These are phyloP conservation scores for Drosophila littoralis DNA, from an alignment of 1,140 invertebrate species.

Conservation along the genomic window DNA sequence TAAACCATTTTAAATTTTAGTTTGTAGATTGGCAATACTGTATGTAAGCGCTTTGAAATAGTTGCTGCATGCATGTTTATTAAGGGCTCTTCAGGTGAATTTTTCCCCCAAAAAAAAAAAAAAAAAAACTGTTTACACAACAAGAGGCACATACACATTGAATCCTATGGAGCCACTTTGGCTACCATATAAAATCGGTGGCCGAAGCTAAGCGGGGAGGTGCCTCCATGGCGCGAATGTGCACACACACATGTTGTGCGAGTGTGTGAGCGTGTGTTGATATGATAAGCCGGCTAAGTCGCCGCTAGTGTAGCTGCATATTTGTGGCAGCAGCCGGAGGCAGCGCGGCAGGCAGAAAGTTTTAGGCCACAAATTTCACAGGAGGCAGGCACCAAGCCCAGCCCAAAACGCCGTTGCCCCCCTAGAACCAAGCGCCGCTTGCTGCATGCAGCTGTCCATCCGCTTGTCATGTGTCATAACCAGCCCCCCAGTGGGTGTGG, in stretches of 20 bases:
- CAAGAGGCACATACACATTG: neutral
- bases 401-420: too few relatives aligned
- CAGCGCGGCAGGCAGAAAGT: slow-evolving; percentile 24
- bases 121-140: neutral
- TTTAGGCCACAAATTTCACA: slow-evolving; percentile 54
- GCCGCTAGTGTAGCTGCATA: slow-evolving; percentile 36
- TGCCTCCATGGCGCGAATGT: neutral
- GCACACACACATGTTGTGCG: neutral
- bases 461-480: slow-evolving; percentile 59
- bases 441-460: slow-evolving; percentile 43
- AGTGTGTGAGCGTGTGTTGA: neutral
- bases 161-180: slow-evolving; percentile 4
- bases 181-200: slow-evolving; percentile 8
- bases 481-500: slow-evolving; percentile 5
- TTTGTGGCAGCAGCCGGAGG: slow-evolving; percentile 40
- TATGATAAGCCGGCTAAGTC: slow-evolving; percentile 24
- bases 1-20: too few relatives aligned
- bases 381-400: slow-evolving; percentile 4
- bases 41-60: neutral
- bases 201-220: slow-evolving; percentile 13
- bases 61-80: slow-evolving; percentile 9
- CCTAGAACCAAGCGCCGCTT: slow-evolving; percentile 4
- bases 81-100: neutral
- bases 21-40: neutral
- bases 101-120: neutral